Evolutionary conservation across 2,888 invertebrate genomes (phyloP), one percentile per base, ranked within the genome.

Genomic region (Rhagium mordax): DNA sequence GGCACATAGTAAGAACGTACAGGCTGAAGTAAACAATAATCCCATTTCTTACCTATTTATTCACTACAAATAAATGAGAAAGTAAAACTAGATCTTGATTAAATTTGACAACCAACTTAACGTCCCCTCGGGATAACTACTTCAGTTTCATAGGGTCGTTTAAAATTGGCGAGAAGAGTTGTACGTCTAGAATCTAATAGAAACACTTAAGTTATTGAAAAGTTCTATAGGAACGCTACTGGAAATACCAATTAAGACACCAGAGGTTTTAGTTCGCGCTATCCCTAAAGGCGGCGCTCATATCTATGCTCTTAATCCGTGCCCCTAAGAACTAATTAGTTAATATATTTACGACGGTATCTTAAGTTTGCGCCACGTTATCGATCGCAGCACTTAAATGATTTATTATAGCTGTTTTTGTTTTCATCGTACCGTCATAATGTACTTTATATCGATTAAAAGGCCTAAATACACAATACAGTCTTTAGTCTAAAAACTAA

Each of bases 381-480:
- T 77, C 69, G 72, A 74, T 77, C 69, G 59, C 27, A 62, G 71
- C 57, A 71, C 72, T 72, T 76, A 70, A 74, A 76, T 77, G 77
- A 77, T 77, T 77, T 75, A 77, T 75, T 74, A 77, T 65, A 48
- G 60, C 71, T 64, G 74, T 71, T 75, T 75, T 77, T 72, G 72
- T 75, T 74, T 71, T 70, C 69, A 29, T 60, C 55, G 61, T 57
- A 53, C 55, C 70, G 33, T 70, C 70, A 59, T 64, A 69, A 70
- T 71, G 71, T 72, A 60, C 72, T 62, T 29, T 74, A 20, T 59
- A 62, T 61, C 67, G 71, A 67, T 66, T 67, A 61, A 68, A 48
- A 47, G 41, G 59, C 47, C 53, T 29, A 33, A 53, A 65, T 48
- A 65, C 64, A 65, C 65, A 64, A 65, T 65, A 53, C 65, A 53